Conservation (phyloP, 2,888 invertebrate species). For the Spatulosminthurus flaviceps region DNA sequence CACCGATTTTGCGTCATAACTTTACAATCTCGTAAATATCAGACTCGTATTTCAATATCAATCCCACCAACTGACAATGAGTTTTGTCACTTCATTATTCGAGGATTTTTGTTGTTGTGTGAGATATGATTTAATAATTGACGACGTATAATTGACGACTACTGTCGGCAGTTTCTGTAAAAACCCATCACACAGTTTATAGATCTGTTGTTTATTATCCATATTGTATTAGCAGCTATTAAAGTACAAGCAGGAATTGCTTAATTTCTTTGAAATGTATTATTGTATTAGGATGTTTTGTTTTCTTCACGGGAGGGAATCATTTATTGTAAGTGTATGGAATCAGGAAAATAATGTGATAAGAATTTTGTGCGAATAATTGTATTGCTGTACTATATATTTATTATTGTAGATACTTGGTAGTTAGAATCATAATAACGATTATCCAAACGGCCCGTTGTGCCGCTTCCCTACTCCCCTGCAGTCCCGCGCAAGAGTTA, state of each 20-base stretch:
- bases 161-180: not conserved
- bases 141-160: too few species aligned
- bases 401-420: not conserved
- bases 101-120: not conserved
- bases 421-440: not conserved
- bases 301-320: not conserved
- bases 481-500: too few species aligned
- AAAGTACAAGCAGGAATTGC: not conserved
- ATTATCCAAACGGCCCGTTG: not conserved
- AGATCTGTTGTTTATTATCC: not conserved
- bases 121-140: not conserved
- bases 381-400: not conserved
- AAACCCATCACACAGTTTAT: not conserved
- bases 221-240: not conserved
- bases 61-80: too few species aligned
- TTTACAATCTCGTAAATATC: constrained; percentile 5
- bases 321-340: not conserved
- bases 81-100: too few species aligned
- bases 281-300: not conserved
- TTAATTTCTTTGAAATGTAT: not conserved
- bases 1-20: too few species aligned
- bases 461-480: not conserved
- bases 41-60: not conserved
- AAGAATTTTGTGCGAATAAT: constrained; percentile 19
- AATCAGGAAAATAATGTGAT: constrained; percentile 26